Evolutionary conservation across 2,888 invertebrate species (phyloP), one percentile per base, ranked within the genome.

Genomic region (Dicyrtomina minuta): DNA sequence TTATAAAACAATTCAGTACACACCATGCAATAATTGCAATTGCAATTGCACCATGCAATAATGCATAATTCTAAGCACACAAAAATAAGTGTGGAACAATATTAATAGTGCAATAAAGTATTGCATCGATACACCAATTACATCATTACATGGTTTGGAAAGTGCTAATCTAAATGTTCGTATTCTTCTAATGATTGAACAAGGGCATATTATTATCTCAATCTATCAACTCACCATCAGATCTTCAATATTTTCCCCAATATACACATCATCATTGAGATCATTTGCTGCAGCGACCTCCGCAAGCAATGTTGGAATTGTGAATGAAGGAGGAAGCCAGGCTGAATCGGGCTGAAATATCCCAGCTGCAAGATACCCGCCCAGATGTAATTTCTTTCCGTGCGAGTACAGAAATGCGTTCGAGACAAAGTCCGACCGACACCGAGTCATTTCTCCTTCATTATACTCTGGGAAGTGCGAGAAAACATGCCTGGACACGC

Each of bases 331-430:
- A 5, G 93, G 89, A 17, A 92, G 80, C 87, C 95, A 97, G 79
- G 91, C 91, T 68, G 85, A 84, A 8, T 81, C 83, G 0, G 90
- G 89, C 6, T 84, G 81, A 78, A 92, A 89, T n/a, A 86, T 12
- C 85, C 84, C 79, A 72, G 73, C 66, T 64, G 78, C 67, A 22
- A 75, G 53, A 53, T 73, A 46, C 12, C 70, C 62, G 1, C 72
- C 75, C 4, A 78, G 26, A 0, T 74, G 56, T n/a, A 69, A 26
- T 80, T 13, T 85, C 84, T 66, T 82, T 83, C 85, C 94, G 26
- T 91, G 88, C 79, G 91, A 90, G 80, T 88, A 91, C 24, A 99
- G 84, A 82, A 96, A 94, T 70, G 90, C 88, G 82, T 96, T 96
- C 60, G 92, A 92, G 26, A 93, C 87, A 2, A 91, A 80, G 75